Evolutionary conservation across 2,797 vertebrate genomes (phyloP).

Genomic region (Urophycis tenuis): DNA sequence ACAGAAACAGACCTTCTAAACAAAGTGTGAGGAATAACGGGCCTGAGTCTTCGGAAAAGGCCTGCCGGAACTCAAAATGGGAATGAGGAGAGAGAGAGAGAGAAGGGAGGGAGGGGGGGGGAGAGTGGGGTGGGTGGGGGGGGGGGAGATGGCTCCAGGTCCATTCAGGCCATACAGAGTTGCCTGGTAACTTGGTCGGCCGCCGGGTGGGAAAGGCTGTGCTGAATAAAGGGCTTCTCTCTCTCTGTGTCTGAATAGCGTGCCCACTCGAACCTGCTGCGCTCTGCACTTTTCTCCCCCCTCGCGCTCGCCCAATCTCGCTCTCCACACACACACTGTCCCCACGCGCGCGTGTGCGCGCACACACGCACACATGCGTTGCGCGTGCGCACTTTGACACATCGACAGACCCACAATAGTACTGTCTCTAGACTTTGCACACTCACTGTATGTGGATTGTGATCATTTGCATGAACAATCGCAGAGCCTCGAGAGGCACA

Average conservation of each 20-base stretch:
- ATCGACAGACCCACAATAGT: neutral
- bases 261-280: conserved; percentile 67
- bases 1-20: neutral
- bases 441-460: neutral
- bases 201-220: conserved; percentile 52
- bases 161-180: conserved; percentile 63
- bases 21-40: no score
- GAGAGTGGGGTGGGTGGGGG: conserved; percentile 29
- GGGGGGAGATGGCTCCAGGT: conserved; percentile 48
- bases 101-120: conserved; percentile 19
- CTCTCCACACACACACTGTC: neutral
- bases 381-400: neutral
- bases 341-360: neutral
- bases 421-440: neutral
- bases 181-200: conserved; percentile 65
- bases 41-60: neutral
- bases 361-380: neutral
- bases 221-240: conserved; percentile 68
- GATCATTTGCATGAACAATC: neutral
- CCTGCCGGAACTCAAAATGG: neutral
- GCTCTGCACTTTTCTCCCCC: conserved; percentile 59
- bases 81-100: conserved; percentile 46
- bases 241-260: conserved; percentile 66
- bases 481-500: neutral
- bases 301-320: conserved; percentile 7